Evolutionary conservation across 2,113 vertebrate species (phyloP), one percentile per base, ranked within the genome.

Genomic region (Panthera leo): DNA sequence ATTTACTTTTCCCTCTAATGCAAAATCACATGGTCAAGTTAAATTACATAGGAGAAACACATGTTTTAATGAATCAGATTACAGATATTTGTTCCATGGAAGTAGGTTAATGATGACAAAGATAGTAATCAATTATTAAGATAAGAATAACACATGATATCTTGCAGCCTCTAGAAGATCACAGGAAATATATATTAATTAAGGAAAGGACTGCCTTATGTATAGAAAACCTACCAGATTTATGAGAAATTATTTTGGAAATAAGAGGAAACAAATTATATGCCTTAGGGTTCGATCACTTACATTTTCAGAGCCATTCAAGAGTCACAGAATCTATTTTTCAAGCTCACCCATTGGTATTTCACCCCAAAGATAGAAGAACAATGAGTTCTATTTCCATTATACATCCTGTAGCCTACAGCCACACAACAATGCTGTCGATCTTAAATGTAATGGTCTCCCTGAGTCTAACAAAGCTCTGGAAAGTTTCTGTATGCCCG

Each of bases 51-150:
- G 85, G 68, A 94, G 51, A 92, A 87, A 63, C 9, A 5, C 21
- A 5, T 71, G 51, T 73, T 94, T 75, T 80, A 80, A 89, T 96
- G 84, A 96, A 87, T 75, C 67, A 67, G 95, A 96, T 95, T 94
- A 93, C 53, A 97, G 91, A 73, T 97, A 97, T 95, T 92, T 97
- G 70, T 97, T 96, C 96, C 93, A 68, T 71, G 70, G 65, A 97
- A 94, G 65, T 93, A 78, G 89, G 91, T 90, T 85, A 97, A 88
- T 86, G 71, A 84, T 63, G 93, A 82, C 65, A 94, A 79, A 95
- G 91, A 89, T 85, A 85, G 89, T 82, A 73, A 94, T 93, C 51
- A 15, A 63, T 96, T 98, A 96, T 97, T 96, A 97, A 98, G 98
- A 91, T 90, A 91, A 71, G 79, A 90, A 90, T 91, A 89, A 73